phyloP scores from a whole-genome alignment of 2,113 vertebrate genomes.

The Hemiscyllium ocellatum region DNA sequence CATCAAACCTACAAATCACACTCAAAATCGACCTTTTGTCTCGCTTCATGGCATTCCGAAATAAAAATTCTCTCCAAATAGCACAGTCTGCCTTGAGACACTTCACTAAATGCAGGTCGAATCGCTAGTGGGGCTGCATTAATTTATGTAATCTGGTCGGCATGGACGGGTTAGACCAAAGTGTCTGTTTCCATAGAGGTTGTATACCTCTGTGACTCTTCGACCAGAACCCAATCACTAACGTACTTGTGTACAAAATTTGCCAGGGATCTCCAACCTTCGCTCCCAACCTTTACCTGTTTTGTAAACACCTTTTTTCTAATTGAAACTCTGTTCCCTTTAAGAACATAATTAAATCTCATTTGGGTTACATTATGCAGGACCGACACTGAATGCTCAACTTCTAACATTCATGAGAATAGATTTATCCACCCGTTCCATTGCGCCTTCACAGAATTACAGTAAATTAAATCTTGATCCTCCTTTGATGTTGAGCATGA shows the following conservation, averaged over 20 bases:
- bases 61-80: neutral
- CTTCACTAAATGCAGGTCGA: too few species aligned
- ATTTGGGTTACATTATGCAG: neutral
- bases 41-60: neutral
- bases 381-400: neutral
- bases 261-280: neutral
- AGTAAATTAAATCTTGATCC: constrained; percentile 13
- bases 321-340: neutral
- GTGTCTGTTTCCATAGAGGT: too few species aligned
- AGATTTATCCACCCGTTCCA: neutral
- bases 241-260: too few species aligned
- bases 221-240: too few species aligned
- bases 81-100: too few species aligned
- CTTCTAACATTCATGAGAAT: neutral
- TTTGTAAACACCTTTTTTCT: neutral
- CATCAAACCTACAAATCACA: too few species aligned
- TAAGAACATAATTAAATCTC: neutral
- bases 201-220: too few species aligned
- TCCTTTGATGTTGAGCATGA: neutral
- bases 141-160: too few species aligned
- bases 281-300: neutral
- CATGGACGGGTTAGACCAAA: too few species aligned
- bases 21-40: too few species aligned
- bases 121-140: too few species aligned
- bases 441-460: neutral